Base-by-base conservation (phyloP, 2,797 vertebrate species). In the Ataeniobius toweri region DNA sequence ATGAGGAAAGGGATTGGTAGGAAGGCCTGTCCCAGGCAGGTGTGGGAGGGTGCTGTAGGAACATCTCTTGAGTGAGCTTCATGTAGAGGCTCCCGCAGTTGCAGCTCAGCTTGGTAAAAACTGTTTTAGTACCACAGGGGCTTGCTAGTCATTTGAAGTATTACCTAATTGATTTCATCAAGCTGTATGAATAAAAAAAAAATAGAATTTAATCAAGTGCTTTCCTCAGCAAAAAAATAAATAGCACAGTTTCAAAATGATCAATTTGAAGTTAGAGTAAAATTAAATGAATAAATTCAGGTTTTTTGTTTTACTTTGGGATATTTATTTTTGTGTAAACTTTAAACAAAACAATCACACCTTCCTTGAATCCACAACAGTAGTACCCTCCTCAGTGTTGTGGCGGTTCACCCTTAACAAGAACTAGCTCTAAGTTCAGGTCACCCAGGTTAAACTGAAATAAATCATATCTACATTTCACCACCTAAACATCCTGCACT, bases 1-100 rank as follows among this genome's bases (percentile, higher is more conserved):
- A 89, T 82, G 86, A 90, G 86, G 90, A 91, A 87, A 90, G 78
- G 86, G 87, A 88, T 85, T 83, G 48, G 22, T 85, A 86, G 85
- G 87, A 91, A 87, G 85, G 80, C 85, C 73, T 75, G 76, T 89
- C 86, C 85, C 87, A 82, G 80, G 75, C 89, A 93, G 91, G 89
- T 93, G 89, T 89, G 85, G 91, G 86, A 83, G 80, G 88, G 88
- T 85, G 78, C 81, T 80, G 31, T 6, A 8, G 84, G 83, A 86
- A 78, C 63, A 81, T 85, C 79, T 84, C 82, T 26, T 71, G 80
- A 82, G 86, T 2, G 31, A 79, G 74, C 70, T 71, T 71, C 31
- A 82, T 80, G 77, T 48, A 71, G 81, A 83, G 56, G 36, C 20
- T 50, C 48, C 73, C 77, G 75, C 14, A 68, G 85, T 83, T 77